Evolutionary conservation across 2,113 vertebrate species (phyloP).

Genomic region (Phoxinus phoxinus): DNA sequence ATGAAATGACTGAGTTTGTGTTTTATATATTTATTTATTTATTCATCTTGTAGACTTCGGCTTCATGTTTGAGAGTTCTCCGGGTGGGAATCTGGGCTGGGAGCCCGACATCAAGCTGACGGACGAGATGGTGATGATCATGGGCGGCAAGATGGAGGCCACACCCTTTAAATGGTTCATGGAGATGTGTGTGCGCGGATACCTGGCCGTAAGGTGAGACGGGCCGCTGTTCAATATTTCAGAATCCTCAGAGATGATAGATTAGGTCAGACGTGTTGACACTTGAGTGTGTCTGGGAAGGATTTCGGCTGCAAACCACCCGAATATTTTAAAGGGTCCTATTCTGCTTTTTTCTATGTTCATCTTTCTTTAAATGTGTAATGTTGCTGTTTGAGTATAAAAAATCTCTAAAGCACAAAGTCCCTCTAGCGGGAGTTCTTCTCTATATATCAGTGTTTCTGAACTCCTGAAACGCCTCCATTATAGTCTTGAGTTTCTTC

Average conservation of each 20-base stretch:
- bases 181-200: conserved; percentile 99
- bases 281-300: conserved; percentile 16
- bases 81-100: conserved; percentile 97
- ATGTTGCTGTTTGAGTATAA: too few relatives aligned
- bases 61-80: conserved; percentile 99
- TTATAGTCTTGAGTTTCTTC: too few relatives aligned
- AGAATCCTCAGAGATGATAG: conserved; percentile 15
- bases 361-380: too few relatives aligned
- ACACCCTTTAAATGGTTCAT: conserved; percentile 99
- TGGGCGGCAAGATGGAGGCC: conserved; percentile 99
- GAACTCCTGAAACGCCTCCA: too few relatives aligned
- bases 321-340: background rate
- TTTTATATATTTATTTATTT: background rate
- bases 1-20: background rate
- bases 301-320: background rate
- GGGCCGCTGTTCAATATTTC: conserved; percentile 41
- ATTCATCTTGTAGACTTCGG: conserved; percentile 87
- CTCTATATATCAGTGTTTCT: too few relatives aligned
- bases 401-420: too few relatives aligned
- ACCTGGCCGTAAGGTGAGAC: conserved; percentile 92
- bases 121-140: conserved; percentile 99
- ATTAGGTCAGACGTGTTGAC: conserved; percentile 1
- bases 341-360: background rate
- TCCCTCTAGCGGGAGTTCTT: too few relatives aligned
- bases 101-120: conserved; percentile 98